Conservation (phyloP, 1,140 invertebrate species). For the Brachionus sp. region DNA sequence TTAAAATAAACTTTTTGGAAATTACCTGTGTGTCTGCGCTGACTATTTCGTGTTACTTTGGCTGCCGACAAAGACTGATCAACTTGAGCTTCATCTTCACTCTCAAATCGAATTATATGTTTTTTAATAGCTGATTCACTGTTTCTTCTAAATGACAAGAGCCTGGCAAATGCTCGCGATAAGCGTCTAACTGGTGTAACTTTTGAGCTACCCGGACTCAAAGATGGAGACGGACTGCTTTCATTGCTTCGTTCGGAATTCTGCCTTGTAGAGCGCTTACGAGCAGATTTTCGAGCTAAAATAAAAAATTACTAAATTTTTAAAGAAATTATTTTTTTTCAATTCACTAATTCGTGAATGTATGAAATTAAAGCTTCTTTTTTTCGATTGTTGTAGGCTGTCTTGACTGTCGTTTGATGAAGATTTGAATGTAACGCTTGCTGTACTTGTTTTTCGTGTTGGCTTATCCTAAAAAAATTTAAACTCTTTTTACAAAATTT, state of each 20-base stretch:
- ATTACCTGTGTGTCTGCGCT: not conserved
- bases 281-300: constrained; percentile 26
- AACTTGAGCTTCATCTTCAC: constrained; percentile 2
- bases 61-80: not conserved
- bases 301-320: not conserved
- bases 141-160: constrained; percentile 18
- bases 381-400: not conserved
- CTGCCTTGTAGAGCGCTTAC: not conserved
- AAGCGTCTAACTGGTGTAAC: not conserved
- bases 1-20: not conserved
- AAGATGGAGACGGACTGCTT: constrained; percentile 10
- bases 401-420: constrained; percentile 41
- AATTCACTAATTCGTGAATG: not conserved
- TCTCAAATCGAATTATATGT: constrained; percentile 24
- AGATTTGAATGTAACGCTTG: constrained; percentile 45
- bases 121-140: constrained; percentile 44
- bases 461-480: no score
- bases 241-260: not conserved
- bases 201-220: not conserved
- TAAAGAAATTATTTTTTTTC: not conserved
- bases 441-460: constrained; percentile 27
- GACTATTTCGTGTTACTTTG: not conserved
- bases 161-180: constrained; percentile 21
- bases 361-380: not conserved
- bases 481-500: no score